phyloP scores from a whole-genome alignment of 2,888 invertebrate genomes.

The Ennomos quercinarius region DNA sequence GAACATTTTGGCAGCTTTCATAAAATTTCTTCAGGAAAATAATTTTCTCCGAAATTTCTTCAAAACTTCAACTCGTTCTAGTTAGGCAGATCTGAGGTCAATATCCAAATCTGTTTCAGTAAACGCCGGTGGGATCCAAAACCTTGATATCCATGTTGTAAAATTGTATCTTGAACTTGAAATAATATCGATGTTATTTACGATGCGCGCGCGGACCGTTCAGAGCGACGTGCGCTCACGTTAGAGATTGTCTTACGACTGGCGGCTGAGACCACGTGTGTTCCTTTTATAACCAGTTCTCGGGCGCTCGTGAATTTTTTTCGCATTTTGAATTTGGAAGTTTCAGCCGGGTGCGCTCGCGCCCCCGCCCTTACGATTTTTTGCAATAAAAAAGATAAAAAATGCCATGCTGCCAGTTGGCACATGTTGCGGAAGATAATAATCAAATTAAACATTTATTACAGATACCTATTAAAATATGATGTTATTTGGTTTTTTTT shows the following conservation, averaged over 20 bases:
- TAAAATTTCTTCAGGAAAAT: slow-evolving; percentile 35
- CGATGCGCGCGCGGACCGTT: slow-evolving; percentile 63
- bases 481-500: background rate
- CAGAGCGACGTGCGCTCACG: slow-evolving; percentile 64
- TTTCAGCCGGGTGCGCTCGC: slow-evolving; percentile 80
- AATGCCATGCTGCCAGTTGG: slow-evolving; percentile 61
- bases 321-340: slow-evolving; percentile 82
- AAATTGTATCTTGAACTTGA: slow-evolving; percentile 62
- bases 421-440: slow-evolving; percentile 52
- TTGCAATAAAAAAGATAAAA: slow-evolving; percentile 54
- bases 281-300: slow-evolving; percentile 73
- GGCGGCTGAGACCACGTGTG: slow-evolving; percentile 72
- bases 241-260: slow-evolving; percentile 68
- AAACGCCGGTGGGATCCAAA: slow-evolving; percentile 82
- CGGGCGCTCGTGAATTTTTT: slow-evolving; percentile 79
- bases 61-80: too few species aligned
- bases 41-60: slow-evolving; percentile 36
- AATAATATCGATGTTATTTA: slow-evolving; percentile 78
- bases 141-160: slow-evolving; percentile 75
- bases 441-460: slow-evolving; percentile 36
- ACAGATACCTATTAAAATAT: slow-evolving; percentile 9
- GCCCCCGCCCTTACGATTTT: slow-evolving; percentile 75
- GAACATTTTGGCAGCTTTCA: slow-evolving; percentile 60
- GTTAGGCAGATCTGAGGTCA: slow-evolving; percentile 27
- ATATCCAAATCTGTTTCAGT: slow-evolving; percentile 54